phyloP scores from a whole-genome alignment of 92 coral and sea anemone genomes.

The Muricea muricata region DNA sequence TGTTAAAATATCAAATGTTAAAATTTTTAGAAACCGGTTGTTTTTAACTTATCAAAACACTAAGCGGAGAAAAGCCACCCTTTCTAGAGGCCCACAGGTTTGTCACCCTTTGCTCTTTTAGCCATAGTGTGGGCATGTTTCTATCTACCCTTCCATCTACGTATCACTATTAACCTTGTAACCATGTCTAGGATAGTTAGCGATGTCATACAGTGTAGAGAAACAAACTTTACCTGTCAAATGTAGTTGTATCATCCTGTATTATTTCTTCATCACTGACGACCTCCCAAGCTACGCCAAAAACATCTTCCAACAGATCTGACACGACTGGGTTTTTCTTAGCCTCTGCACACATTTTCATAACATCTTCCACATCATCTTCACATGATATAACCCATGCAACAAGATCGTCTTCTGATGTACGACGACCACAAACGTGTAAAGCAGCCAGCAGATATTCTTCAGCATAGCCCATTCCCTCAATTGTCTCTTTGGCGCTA shows the following conservation, averaged over 20 bases:
- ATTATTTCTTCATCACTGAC: slow-evolving; percentile 18
- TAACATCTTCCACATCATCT: slow-evolving; percentile 47
- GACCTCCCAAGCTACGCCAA: background rate
- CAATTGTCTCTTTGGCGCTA: slow-evolving; percentile 58
- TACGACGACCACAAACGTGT: slow-evolving; percentile 62
- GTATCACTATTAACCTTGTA: no score
- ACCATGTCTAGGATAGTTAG: no score
- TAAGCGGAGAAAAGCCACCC: no score
- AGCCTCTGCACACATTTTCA: slow-evolving; percentile 68
- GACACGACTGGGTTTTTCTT: slow-evolving; percentile 57
- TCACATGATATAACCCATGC: slow-evolving; percentile 70
- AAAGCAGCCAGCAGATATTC: slow-evolving; percentile 80
- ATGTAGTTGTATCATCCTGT: background rate
- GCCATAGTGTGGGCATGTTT: no score
- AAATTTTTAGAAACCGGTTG: no score
- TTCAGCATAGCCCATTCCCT: slow-evolving; percentile 61
- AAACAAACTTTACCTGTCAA: background rate
- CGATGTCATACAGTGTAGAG: no score
- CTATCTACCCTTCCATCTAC: no score
- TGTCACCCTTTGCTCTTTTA: no score
- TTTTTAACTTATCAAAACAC: no score
- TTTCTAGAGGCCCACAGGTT: no score
- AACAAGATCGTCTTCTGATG: slow-evolving; percentile 66
- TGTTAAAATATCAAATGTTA: no score
- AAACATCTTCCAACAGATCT: slow-evolving; percentile 24